Evolutionary conservation across 1,140 invertebrate genomes (phyloP).

Genomic region (Stegodyphus mimosarum): DNA sequence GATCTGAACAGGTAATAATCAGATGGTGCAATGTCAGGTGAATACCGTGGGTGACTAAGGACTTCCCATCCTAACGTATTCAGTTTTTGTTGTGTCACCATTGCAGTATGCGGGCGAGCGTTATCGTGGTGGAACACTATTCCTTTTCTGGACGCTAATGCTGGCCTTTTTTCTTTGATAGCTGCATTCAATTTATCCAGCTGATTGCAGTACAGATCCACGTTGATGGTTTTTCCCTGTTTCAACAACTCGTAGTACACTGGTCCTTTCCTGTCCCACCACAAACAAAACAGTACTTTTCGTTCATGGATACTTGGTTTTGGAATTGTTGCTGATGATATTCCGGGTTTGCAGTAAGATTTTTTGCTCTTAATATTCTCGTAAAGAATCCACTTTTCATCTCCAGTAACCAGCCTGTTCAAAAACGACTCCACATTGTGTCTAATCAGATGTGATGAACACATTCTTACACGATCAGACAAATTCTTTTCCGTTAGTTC

Average conservation of each 20-base stretch:
- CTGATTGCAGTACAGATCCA: conserved; percentile 28
- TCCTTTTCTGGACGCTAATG: conserved; percentile 18
- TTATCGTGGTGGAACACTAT: conserved; percentile 6
- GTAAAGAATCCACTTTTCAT: too few species aligned
- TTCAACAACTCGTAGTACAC: not conserved
- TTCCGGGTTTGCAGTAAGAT: not conserved
- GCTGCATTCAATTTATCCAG: conserved; percentile 38
- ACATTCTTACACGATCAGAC: too few species aligned
- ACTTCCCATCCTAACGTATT: conserved; percentile 6
- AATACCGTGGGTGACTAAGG: not conserved
- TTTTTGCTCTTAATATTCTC: not conserved
- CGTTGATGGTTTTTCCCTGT: conserved; percentile 11
- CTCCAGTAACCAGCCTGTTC: too few species aligned
- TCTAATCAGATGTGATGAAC: too few species aligned
- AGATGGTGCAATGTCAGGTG: conserved; percentile 65
- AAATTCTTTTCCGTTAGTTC: too few species aligned
- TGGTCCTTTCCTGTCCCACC: not conserved
- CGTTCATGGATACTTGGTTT: not conserved
- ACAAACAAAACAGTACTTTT: not conserved
- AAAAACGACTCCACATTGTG: too few species aligned
- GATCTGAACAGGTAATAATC: conserved; percentile 63
- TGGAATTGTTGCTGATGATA: not conserved
- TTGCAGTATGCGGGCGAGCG: not conserved
- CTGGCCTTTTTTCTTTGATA: conserved; percentile 37
- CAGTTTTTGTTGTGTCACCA: conserved; percentile 11